A percentile compares a stretch with the other conserved stretches of the same genome.
These are phyloP conservation scores for Gymnodraco acuticeps DNA, from an alignment of 2,797 vertebrate species.

Conservation along the genomic window DNA sequence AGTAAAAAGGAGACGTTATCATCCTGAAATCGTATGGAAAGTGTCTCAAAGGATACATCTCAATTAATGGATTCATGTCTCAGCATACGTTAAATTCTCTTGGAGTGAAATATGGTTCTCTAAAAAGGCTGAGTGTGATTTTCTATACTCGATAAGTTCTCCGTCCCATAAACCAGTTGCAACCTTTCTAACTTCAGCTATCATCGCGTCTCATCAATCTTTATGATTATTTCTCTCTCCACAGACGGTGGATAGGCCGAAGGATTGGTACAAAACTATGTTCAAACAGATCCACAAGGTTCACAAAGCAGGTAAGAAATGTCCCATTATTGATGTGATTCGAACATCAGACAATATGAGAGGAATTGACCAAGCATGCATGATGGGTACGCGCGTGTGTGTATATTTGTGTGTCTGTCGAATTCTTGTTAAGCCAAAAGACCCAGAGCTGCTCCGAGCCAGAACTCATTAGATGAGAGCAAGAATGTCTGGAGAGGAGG, in stretches of 20 bases:
- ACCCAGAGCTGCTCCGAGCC: slow-evolving; percentile 57
- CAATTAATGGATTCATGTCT: slow-evolving; percentile 10
- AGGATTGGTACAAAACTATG: slow-evolving; percentile 99
- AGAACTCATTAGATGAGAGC: slow-evolving; percentile 73
- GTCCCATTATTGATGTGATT: neutral
- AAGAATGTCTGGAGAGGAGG: slow-evolving; percentile 49
- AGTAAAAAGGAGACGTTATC: slow-evolving; percentile 3
- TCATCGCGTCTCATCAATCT: slow-evolving; percentile 38
- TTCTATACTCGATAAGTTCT: slow-evolving; percentile 3
- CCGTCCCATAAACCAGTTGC: slow-evolving; percentile 28
- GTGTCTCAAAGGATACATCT: neutral
- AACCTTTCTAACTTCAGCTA: slow-evolving; percentile 12
- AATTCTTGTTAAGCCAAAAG: slow-evolving; percentile 56
- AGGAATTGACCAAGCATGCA: slow-evolving; percentile 28
- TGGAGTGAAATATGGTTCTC: slow-evolving; percentile 15
- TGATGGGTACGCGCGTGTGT: neutral
- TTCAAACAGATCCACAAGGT: slow-evolving; percentile 99
- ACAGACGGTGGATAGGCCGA: slow-evolving; percentile 97
- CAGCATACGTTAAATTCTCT: slow-evolving; percentile 17
- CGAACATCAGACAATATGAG: slow-evolving; percentile 17
- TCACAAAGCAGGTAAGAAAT: slow-evolving; percentile 92
- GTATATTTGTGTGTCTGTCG: slow-evolving; percentile 32
- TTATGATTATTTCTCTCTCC: slow-evolving; percentile 45
- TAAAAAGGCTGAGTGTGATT: slow-evolving; percentile 21
- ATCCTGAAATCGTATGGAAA: too few species aligned